A percentile compares a stretch with the other conserved stretches of the same genome.
phyloP scores from a whole-genome alignment of 1,140 invertebrate genomes.

The Laupala kohalensis region DNA sequence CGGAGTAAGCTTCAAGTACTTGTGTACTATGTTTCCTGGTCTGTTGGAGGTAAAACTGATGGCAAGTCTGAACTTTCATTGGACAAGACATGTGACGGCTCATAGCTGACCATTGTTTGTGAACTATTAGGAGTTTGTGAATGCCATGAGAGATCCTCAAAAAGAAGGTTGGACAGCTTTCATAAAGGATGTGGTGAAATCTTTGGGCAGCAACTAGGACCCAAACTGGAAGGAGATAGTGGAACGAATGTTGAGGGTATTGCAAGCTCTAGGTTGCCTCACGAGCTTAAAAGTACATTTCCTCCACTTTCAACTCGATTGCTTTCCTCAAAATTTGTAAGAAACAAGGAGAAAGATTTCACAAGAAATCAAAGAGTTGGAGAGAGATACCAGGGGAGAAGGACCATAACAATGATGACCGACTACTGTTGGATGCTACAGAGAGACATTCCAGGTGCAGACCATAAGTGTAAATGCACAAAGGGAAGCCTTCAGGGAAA shows the following conservation, averaged over 20 bases:
- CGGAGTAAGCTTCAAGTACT: slow-evolving; percentile 22
- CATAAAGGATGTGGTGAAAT: slow-evolving; percentile 7
- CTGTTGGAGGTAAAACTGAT: slow-evolving; percentile 21
- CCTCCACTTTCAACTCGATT: slow-evolving; percentile 26
- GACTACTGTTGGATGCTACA: not conserved
- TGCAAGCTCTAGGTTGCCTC: slow-evolving; percentile 21
- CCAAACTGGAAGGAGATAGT: slow-evolving; percentile 21
- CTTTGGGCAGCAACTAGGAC: slow-evolving; percentile 20
- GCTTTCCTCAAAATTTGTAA: slow-evolving; percentile 24
- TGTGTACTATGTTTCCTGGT: slow-evolving; percentile 20
- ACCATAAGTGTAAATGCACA: no score
- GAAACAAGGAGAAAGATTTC: slow-evolving; percentile 24
- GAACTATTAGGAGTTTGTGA: no score
- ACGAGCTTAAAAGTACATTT: slow-evolving; percentile 28
- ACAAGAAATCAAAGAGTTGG: slow-evolving; percentile 24
- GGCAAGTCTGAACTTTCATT: slow-evolving; percentile 5
- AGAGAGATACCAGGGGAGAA: slow-evolving; percentile 22
- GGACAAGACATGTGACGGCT: not conserved
- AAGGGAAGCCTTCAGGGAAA: no score
- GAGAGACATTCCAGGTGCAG: no score
- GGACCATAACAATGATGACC: not conserved
- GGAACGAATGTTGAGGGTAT: slow-evolving; percentile 17
- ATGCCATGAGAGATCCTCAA: not conserved
- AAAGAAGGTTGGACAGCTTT: not conserved
- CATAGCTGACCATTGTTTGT: not conserved